Conservation (phyloP, 2,113 vertebrate species). For the Periophthalmus modestus region DNA sequence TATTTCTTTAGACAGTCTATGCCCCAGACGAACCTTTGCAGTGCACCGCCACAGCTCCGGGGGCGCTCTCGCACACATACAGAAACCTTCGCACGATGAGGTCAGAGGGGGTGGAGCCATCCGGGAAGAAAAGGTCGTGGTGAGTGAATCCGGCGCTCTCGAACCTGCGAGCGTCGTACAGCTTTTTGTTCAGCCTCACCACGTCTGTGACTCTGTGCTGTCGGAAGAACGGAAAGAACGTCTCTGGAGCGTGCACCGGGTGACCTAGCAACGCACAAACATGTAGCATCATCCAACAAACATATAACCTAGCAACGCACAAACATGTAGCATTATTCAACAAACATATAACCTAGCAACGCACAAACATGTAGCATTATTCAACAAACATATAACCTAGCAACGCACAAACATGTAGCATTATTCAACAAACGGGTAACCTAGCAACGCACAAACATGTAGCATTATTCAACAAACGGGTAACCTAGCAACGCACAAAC, state of each 20-base stretch:
- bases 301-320: no score
- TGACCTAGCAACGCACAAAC: conserved; percentile 77
- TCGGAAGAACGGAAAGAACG: conserved; percentile 87
- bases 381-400: no score
- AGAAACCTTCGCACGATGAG: conserved; percentile 84
- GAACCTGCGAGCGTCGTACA: conserved; percentile 86
- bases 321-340: no score
- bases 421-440: no score
- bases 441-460: no score
- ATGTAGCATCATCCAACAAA: no score
- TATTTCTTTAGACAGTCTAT: no score
- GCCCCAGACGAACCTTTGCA: conserved; percentile 81
- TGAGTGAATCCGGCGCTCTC: conserved; percentile 87
- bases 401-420: no score
- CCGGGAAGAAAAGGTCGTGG: conserved; percentile 87
- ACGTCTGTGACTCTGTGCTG: conserved; percentile 81
- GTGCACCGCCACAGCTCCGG: conserved; percentile 84
- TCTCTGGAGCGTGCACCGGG: conserved; percentile 88
- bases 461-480: no score
- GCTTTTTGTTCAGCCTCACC: conserved; percentile 87
- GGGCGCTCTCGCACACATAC: conserved; percentile 84
- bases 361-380: no score
- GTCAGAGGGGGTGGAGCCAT: conserved; percentile 88
- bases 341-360: no score
- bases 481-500: no score